These are phyloP conservation scores for Philotrypesis tridentata DNA, from an alignment of 1,140 invertebrate genomes.

Conservation along the genomic window DNA sequence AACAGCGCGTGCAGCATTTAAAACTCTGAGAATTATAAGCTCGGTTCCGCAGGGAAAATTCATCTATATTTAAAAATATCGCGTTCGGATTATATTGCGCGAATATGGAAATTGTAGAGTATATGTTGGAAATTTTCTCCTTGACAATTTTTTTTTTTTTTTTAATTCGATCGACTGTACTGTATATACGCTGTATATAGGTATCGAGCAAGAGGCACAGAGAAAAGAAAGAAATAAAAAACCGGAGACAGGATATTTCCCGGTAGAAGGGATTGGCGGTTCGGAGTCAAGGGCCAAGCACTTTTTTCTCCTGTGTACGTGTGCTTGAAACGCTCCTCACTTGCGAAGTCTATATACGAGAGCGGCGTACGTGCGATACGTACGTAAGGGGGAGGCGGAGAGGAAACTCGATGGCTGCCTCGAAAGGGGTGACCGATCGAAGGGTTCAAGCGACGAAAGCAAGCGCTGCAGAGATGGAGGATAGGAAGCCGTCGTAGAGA, in stretches of 20 bases:
- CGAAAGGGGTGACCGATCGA: slow-evolving; percentile 6
- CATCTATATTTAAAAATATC: too few species aligned
- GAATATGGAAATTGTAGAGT: too few species aligned
- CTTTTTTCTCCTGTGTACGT: neutral
- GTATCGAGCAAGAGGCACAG: too few species aligned
- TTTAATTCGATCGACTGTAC: too few species aligned
- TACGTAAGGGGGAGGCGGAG: neutral
- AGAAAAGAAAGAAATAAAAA: neutral
- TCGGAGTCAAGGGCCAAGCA: slow-evolving; percentile 12
- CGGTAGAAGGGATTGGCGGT: slow-evolving; percentile 10
- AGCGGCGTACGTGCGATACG: neutral
- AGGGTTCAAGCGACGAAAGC: neutral
- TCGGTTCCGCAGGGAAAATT: too few species aligned
- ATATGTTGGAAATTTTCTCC: too few species aligned
- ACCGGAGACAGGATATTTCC: slow-evolving; percentile 1
- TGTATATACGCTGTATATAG: too few species aligned
- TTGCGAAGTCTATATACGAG: neutral
- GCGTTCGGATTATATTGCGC: too few species aligned
- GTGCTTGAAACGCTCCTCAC: slow-evolving; percentile 17
- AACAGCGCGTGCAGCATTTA: too few species aligned
- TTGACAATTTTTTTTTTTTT: too few species aligned
- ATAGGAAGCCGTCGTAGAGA: neutral
- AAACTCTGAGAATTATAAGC: too few species aligned
- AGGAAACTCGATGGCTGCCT: neutral
- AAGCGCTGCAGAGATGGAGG: neutral